Evolutionary conservation across 1,140 invertebrate species (phyloP).

Genomic region (Drosophila prosaltans): DNA sequence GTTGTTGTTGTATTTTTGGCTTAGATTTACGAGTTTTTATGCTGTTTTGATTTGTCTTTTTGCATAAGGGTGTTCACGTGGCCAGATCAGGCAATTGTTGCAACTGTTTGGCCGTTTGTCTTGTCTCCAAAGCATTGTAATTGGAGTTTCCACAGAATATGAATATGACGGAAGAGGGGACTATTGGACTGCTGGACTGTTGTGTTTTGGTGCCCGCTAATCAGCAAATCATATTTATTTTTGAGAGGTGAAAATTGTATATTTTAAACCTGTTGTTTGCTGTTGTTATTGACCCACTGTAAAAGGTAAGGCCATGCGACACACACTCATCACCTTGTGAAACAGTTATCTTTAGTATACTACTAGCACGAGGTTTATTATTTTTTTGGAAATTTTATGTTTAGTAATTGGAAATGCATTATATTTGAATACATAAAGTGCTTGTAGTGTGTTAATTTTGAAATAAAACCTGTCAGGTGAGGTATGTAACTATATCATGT

Average conservation of each 20-base stretch:
- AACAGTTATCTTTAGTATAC: neutral
- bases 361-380: neutral
- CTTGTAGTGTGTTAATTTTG: too few species aligned
- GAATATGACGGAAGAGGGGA: slow-evolving; percentile 75
- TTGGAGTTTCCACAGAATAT: slow-evolving; percentile 61
- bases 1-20: slow-evolving; percentile 54
- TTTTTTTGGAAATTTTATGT: neutral
- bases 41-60: slow-evolving; percentile 79
- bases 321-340: neutral
- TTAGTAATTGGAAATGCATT: neutral
- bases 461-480: too few species aligned
- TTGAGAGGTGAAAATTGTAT: slow-evolving; percentile 37
- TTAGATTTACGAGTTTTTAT: slow-evolving; percentile 78
- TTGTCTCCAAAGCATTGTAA: slow-evolving; percentile 62
- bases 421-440: neutral
- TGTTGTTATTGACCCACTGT: too few species aligned
- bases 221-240: slow-evolving; percentile 78
- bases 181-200: neutral
- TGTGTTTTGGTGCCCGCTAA: slow-evolving; percentile 61
- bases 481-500: too few species aligned
- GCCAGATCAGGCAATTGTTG: slow-evolving; percentile 41
- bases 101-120: slow-evolving; percentile 77
- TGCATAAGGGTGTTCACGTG: slow-evolving; percentile 81
- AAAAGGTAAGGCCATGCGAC: neutral
- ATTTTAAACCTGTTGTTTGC: slow-evolving; percentile 6